A percentile compares a stretch with the other conserved stretches of the same genome.
phyloP scores from a whole-genome alignment of 2,888 invertebrate genomes.

The Cosmorhoe ocellata region DNA sequence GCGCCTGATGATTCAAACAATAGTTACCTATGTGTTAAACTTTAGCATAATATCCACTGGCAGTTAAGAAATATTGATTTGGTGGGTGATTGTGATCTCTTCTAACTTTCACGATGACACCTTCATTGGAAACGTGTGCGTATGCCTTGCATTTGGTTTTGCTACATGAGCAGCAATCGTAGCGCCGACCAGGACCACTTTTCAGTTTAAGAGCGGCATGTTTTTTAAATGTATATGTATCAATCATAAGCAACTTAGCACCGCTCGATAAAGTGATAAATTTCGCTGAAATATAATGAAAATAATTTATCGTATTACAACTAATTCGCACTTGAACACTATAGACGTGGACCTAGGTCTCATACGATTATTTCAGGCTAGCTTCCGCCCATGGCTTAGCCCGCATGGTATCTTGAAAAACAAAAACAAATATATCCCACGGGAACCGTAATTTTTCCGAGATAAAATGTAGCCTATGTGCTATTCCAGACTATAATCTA shows the following conservation, averaged over 20 bases:
- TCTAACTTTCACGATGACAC: background rate
- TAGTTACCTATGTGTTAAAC: background rate
- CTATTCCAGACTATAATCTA: too few relatives aligned
- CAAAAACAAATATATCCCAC: too few relatives aligned
- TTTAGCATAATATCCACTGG: background rate
- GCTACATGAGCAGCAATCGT: background rate
- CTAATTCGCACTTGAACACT: too few relatives aligned
- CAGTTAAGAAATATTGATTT: slow-evolving; percentile 1
- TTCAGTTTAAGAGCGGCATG: background rate
- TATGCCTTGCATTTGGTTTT: slow-evolving; percentile 13
- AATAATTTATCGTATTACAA: too few relatives aligned
- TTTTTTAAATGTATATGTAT: background rate
- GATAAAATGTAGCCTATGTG: too few relatives aligned
- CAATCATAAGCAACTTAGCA: slow-evolving; percentile 1
- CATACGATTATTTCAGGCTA: too few relatives aligned
- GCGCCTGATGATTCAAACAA: too few relatives aligned
- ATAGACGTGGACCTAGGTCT: too few relatives aligned
- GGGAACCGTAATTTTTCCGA: too few relatives aligned
- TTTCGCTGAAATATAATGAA: slow-evolving; percentile 10
- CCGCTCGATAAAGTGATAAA: background rate
- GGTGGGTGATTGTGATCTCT: slow-evolving; percentile 16
- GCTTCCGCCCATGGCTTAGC: too few relatives aligned
- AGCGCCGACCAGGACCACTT: background rate
- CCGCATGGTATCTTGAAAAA: too few relatives aligned
- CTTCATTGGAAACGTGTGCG: slow-evolving; percentile 7